Conservation (phyloP, 2,888 invertebrate genomes). For the Euplagia quadripunctaria region DNA sequence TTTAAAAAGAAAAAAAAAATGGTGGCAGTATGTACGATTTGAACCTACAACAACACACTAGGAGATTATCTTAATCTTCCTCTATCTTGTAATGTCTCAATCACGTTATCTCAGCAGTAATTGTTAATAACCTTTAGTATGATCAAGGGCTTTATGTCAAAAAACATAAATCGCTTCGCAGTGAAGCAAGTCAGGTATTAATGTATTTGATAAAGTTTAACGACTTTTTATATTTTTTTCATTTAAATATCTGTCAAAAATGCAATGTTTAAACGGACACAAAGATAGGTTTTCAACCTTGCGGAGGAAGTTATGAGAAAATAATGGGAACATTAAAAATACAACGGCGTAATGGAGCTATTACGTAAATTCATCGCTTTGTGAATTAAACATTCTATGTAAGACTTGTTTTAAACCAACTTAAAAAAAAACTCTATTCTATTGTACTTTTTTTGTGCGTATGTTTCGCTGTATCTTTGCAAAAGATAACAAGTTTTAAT, state of each 20-base stretch:
- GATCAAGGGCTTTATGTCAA: background rate
- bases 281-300: constrained; percentile 37
- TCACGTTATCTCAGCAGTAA: too few relatives aligned
- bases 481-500: too few relatives aligned
- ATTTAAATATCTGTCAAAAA: background rate
- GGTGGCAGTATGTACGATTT: too few relatives aligned
- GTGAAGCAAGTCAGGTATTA: background rate
- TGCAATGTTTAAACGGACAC: constrained; percentile 27
- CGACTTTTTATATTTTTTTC: background rate
- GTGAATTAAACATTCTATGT: constrained; percentile 18
- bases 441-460: too few relatives aligned
- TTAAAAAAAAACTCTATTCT: too few relatives aligned
- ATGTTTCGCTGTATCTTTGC: too few relatives aligned
- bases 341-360: constrained; percentile 18
- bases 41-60: too few relatives aligned
- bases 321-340: constrained; percentile 36
- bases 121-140: too few relatives aligned
- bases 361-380: constrained; percentile 19
- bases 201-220: background rate
- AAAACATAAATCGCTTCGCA: background rate
- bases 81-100: too few relatives aligned
- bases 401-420: background rate
- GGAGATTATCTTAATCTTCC: too few relatives aligned
- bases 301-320: constrained; percentile 31
- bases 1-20: too few relatives aligned